A percentile compares a stretch with the other conserved stretches of the same genome.
Conservation (phyloP, 2,113 vertebrate species). For the Rhabdomys dilectus region DNA sequence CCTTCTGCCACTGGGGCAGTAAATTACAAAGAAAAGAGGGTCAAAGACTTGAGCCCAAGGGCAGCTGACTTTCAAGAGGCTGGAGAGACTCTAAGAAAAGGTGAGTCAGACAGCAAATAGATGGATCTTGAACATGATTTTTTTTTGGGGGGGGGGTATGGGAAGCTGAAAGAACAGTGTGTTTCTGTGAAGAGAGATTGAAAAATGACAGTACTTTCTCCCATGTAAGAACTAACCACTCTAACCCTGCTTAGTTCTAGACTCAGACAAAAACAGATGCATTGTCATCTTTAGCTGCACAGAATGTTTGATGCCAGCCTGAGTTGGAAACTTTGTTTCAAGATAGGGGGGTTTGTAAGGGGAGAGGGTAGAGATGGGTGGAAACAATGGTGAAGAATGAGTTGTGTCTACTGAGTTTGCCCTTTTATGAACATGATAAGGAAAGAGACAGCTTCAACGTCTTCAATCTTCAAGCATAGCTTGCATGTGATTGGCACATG, state of each 20-base stretch:
- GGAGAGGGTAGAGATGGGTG: neutral
- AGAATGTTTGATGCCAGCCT: neutral
- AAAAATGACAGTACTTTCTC: neutral
- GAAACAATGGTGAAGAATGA: neutral
- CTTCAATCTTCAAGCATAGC: too few species aligned
- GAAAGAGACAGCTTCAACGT: neutral
- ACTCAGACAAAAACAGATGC: neutral
- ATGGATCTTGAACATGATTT: too few species aligned
- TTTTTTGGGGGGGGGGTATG: too few species aligned
- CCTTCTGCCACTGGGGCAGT: neutral
- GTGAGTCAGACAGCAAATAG: neutral
- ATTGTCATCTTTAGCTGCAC: neutral
- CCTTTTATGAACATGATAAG: neutral
- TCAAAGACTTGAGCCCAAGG: neutral
- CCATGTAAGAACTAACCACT: too few species aligned
- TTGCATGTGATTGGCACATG: neutral
- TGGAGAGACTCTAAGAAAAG: neutral
- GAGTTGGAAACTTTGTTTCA: neutral
- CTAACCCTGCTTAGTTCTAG: neutral
- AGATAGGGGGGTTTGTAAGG: too few species aligned
- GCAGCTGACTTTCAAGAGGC: neutral
- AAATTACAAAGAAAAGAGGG: neutral
- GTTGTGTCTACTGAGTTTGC: neutral
- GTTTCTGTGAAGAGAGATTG: constrained; percentile 6
- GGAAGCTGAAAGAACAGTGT: neutral